These are phyloP conservation scores for Maconellicoccus hirsutus DNA, from an alignment of 1,140 invertebrate genomes.

Conservation along the genomic window DNA sequence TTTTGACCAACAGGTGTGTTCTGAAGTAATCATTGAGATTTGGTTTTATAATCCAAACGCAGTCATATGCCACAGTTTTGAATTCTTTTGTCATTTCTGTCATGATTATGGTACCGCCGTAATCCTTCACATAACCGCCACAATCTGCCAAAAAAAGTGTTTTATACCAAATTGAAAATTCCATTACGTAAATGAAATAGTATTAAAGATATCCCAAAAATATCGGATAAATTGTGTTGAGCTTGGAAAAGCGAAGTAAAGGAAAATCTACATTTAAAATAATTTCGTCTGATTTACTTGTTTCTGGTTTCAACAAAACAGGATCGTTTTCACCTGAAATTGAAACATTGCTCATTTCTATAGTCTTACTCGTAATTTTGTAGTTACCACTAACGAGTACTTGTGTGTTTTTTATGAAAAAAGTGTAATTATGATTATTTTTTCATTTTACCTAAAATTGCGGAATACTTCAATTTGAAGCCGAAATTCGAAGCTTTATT, in stretches of 20 bases:
- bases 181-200: no score
- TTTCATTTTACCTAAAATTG: conserved; percentile 33
- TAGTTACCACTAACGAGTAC: neutral
- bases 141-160: conserved; percentile 48
- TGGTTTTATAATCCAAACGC: conserved; percentile 59
- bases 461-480: conserved; percentile 55
- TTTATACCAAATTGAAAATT: neutral
- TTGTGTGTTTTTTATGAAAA: neutral
- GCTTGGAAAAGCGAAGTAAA: no score
- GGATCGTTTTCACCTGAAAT: conserved; percentile 40
- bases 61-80: conserved; percentile 47
- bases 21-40: conserved; percentile 52
- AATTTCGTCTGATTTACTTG: conserved; percentile 36
- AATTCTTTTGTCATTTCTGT: conserved; percentile 56
- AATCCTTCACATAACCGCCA: conserved; percentile 57
- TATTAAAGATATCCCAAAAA: no score
- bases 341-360: conserved; percentile 13
- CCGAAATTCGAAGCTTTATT: conserved; percentile 55
- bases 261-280: no score
- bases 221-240: no score
- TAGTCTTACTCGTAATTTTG: no score
- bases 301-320: conserved; percentile 44
- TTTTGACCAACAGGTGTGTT: conserved; percentile 54
- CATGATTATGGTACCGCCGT: conserved; percentile 64
- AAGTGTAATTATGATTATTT: neutral